These are phyloP conservation scores for Cataglyphis hispanica DNA, from an alignment of 1,140 invertebrate genomes.

Conservation along the genomic window DNA sequence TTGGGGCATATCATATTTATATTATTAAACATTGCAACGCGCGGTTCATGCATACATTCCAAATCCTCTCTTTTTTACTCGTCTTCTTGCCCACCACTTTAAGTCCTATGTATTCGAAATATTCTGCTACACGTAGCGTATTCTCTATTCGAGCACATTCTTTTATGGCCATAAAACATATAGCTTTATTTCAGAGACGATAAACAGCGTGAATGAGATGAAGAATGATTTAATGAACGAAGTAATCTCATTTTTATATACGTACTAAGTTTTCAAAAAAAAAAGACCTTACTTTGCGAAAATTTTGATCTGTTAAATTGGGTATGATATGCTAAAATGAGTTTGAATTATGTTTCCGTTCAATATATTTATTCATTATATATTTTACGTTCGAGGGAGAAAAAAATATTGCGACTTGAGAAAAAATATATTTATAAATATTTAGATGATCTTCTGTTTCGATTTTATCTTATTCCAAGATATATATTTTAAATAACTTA, in stretches of 20 bases:
- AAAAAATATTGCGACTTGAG: neutral
- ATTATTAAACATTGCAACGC: conserved; percentile 83
- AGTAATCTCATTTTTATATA: conserved; percentile 6
- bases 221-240: conserved; percentile 34
- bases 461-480: neutral
- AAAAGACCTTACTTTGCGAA: neutral
- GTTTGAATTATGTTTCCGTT: neutral
- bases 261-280: neutral
- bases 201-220: neutral
- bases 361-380: neutral
- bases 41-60: conserved; percentile 80
- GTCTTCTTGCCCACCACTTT: conserved; percentile 5
- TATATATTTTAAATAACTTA: neutral
- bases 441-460: neutral
- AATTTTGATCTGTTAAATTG: neutral
- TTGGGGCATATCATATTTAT: conserved; percentile 75
- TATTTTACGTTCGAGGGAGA: neutral
- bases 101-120: conserved; percentile 52
- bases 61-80: conserved; percentile 53
- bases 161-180: conserved; percentile 51
- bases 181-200: neutral
- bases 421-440: neutral
- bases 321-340: neutral
- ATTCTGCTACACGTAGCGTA: conserved; percentile 59
- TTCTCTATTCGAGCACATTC: conserved; percentile 33